Conservation (phyloP, 2,113 vertebrate species). For the Verasper variegatus region DNA sequence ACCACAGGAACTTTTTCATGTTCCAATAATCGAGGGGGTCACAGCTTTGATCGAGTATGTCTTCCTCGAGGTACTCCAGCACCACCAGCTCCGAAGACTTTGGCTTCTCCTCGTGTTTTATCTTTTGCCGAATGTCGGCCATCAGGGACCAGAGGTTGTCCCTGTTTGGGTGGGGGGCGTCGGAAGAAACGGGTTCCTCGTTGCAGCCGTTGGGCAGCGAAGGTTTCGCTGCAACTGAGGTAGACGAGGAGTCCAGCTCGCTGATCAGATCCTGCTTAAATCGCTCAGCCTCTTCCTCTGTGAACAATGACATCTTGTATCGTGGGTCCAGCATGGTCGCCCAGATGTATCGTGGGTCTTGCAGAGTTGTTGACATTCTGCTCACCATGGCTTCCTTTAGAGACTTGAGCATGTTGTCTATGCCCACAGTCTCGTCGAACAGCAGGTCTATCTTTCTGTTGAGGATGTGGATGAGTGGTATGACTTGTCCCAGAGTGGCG, state of each 20-base stretch:
- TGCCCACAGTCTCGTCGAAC: conserved; percentile 96
- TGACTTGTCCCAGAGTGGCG: conserved; percentile 95
- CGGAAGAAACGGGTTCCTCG: conserved; percentile 78
- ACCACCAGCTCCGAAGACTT: conserved; percentile 91
- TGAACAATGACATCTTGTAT: conserved; percentile 96
- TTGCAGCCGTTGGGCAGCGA: conserved; percentile 85
- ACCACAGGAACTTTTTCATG: conserved; percentile 94
- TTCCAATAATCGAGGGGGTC: conserved; percentile 98
- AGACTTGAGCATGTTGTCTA: conserved; percentile 95
- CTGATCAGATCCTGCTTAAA: conserved; percentile 94
- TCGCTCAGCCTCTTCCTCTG: conserved; percentile 93
- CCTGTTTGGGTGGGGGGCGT: conserved; percentile 76
- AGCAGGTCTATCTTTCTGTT: conserved; percentile 94
- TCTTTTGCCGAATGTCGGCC: conserved; percentile 88
- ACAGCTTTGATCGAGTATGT: conserved; percentile 97
- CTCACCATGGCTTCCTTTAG: conserved; percentile 94
- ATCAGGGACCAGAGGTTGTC: conserved; percentile 95
- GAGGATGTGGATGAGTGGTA: conserved; percentile 97
- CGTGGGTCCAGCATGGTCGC: conserved; percentile 96
- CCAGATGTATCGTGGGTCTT: conserved; percentile 91
- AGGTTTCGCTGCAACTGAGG: conserved; percentile 85
- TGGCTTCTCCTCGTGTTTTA: conserved; percentile 86
- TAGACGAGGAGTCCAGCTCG: conserved; percentile 93
- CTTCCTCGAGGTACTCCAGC: conserved; percentile 95
- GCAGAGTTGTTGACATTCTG: conserved; percentile 89